phyloP scores from a whole-genome alignment of 2,888 invertebrate species.

The Portevinia maculata region DNA sequence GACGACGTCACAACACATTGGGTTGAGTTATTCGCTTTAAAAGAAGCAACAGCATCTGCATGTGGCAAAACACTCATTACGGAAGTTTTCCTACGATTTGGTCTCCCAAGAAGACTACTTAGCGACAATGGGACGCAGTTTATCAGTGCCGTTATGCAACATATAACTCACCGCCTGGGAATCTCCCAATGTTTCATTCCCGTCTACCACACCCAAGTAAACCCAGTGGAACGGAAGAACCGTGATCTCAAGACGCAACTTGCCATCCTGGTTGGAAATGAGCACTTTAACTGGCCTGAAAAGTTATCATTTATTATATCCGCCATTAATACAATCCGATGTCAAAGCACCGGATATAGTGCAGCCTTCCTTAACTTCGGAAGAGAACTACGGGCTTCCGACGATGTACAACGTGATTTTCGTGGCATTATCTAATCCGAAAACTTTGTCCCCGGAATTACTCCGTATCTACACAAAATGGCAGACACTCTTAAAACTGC shows the following conservation, averaged over 20 bases:
- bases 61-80: slow-evolving; percentile 76
- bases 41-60: slow-evolving; percentile 75
- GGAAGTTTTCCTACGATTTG: slow-evolving; percentile 79
- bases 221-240: slow-evolving; percentile 68
- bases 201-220: slow-evolving; percentile 69
- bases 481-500: slow-evolving; percentile 15
- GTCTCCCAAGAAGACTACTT: slow-evolving; percentile 77
- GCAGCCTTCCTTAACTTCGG: slow-evolving; percentile 79
- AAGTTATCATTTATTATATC: slow-evolving; percentile 79
- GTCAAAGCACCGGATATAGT: too few relatives aligned
- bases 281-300: slow-evolving; percentile 34
- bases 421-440: too few relatives aligned
- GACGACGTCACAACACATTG: slow-evolving; percentile 76
- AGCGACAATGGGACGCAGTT: slow-evolving; percentile 80
- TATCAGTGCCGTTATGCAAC: slow-evolving; percentile 78
- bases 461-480: slow-evolving; percentile 47
- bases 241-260: too few relatives aligned
- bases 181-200: slow-evolving; percentile 71
- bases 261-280: slow-evolving; percentile 24
- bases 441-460: slow-evolving; percentile 70
- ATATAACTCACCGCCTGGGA: slow-evolving; percentile 69
- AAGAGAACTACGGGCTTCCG: slow-evolving; percentile 78
- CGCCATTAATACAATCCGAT: slow-evolving; percentile 79
- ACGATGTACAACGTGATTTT: slow-evolving; percentile 77
- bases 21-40: slow-evolving; percentile 77